A percentile compares a stretch with the other conserved stretches of the same genome.
phyloP scores from a whole-genome alignment of 2,113 vertebrate genomes.

The Peromyscus polionotus region DNA sequence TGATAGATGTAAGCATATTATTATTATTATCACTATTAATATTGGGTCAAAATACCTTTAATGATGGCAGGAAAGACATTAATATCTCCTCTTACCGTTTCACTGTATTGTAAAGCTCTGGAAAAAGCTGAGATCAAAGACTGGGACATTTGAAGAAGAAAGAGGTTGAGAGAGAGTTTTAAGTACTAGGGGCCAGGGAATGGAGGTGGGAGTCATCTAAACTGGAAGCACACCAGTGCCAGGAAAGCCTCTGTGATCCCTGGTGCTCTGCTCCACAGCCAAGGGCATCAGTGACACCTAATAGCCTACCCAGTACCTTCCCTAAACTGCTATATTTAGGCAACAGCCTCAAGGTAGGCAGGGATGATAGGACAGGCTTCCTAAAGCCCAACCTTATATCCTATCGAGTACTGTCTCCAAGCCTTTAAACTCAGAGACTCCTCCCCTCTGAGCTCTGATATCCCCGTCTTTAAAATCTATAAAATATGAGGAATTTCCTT shows the following conservation, averaged over 20 bases:
- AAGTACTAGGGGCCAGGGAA: conserved; percentile 43
- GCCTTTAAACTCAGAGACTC: neutral
- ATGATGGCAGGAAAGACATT: conserved; percentile 76
- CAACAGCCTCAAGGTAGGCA: neutral
- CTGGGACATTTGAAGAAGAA: conserved; percentile 26
- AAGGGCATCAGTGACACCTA: no score
- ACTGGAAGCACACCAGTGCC: conserved; percentile 71
- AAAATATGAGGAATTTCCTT: neutral
- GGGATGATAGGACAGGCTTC: neutral
- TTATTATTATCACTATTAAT: neutral
- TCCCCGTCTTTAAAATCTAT: neutral
- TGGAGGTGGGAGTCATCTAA: conserved; percentile 63
- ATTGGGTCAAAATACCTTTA: conserved; percentile 75
- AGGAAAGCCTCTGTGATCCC: conserved; percentile 2
- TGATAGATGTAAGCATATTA: neutral
- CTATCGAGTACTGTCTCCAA: neutral
- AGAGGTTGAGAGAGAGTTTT: neutral
- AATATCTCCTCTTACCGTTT: conserved; percentile 71
- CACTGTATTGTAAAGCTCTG: conserved; percentile 73
- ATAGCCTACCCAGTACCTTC: neutral
- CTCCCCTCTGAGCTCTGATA: neutral
- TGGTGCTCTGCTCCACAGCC: conserved; percentile 8
- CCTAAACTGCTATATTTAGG: neutral
- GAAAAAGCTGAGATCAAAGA: conserved; percentile 3
- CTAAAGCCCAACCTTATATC: neutral